Conservation (phyloP, 30 jellyfish, hydroid and myxozoan species). For the Pelagia noctiluca region DNA sequence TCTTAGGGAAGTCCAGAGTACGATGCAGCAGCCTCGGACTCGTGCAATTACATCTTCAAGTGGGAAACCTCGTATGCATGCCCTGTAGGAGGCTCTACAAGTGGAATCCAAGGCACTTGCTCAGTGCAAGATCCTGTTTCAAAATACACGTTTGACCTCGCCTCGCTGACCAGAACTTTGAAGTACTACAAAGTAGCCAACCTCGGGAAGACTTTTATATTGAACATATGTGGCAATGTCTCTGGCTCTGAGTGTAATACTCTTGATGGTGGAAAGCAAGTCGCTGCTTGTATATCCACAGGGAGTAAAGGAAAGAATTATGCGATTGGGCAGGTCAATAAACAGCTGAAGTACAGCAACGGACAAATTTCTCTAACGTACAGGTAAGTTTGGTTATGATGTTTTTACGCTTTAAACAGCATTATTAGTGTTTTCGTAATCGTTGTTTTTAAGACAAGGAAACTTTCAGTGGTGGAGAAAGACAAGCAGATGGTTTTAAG, state of each 20-base stretch:
- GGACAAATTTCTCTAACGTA: slow-evolving; percentile 60
- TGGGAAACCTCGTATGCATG: slow-evolving; percentile 85
- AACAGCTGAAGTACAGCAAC: slow-evolving; percentile 43
- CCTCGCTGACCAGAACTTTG: slow-evolving; percentile 52
- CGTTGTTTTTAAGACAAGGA: too few species aligned
- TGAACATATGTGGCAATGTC: slow-evolving; percentile 82
- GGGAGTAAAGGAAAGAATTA: slow-evolving; percentile 35
- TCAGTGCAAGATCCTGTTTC: slow-evolving; percentile 67
- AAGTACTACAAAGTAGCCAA: slow-evolving; percentile 52
- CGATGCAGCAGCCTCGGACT: slow-evolving; percentile 54
- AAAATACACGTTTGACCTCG: slow-evolving; percentile 53
- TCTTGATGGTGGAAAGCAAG: slow-evolving; percentile 47
- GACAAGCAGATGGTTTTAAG: slow-evolving; percentile 64
- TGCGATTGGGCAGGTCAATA: slow-evolving; percentile 53
- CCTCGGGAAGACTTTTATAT: slow-evolving; percentile 25
- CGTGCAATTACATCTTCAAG: slow-evolving; percentile 59
- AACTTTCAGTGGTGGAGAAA: slow-evolving; percentile 67
- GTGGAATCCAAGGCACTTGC: slow-evolving; percentile 54
- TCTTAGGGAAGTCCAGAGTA: slow-evolving; percentile 79
- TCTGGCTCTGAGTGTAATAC: slow-evolving; percentile 66
- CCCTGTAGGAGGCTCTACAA: slow-evolving; percentile 41
- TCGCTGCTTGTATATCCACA: slow-evolving; percentile 61
- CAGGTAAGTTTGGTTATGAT: slow-evolving; percentile 31
- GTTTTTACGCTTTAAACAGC: background rate
- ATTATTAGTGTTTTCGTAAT: background rate